phyloP scores from a whole-genome alignment of 2,797 vertebrate species.

The Pantherophis alleghaniensis region DNA sequence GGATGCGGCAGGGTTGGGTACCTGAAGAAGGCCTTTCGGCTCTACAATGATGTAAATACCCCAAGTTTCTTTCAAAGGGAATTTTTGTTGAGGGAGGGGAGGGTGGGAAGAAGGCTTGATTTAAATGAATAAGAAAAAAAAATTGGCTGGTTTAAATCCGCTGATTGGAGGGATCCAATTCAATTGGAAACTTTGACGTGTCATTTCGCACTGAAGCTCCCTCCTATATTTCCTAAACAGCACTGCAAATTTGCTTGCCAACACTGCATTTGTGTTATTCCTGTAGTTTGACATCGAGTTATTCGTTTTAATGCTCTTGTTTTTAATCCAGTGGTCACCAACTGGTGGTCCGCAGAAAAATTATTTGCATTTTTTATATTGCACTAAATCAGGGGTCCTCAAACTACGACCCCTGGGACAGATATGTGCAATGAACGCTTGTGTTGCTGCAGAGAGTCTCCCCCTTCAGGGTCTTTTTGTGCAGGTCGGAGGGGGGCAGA shows the following conservation, averaged over 20 bases:
- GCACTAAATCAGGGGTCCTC: too few relatives aligned
- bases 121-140: neutral
- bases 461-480: too few relatives aligned
- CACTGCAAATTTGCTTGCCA: neutral
- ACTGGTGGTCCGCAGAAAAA: too few relatives aligned
- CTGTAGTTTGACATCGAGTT: neutral
- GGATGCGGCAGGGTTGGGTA: slow-evolving; percentile 89
- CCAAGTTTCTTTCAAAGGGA: neutral
- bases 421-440: too few relatives aligned
- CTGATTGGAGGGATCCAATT: neutral
- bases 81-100: neutral
- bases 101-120: too few relatives aligned
- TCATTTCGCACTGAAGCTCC: neutral
- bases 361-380: too few relatives aligned
- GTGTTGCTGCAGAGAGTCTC: too few relatives aligned
- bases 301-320: neutral
- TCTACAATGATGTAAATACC: slow-evolving; percentile 88
- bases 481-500: too few relatives aligned
- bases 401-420: too few relatives aligned
- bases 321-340: neutral
- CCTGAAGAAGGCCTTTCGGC: slow-evolving; percentile 87
- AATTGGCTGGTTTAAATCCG: neutral
- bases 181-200: neutral
- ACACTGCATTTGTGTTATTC: neutral
- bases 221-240: neutral